Evolutionary conservation across 2,113 vertebrate genomes (phyloP), one percentile per base, ranked within the genome.

Genomic region (Trachemys scripta): DNA sequence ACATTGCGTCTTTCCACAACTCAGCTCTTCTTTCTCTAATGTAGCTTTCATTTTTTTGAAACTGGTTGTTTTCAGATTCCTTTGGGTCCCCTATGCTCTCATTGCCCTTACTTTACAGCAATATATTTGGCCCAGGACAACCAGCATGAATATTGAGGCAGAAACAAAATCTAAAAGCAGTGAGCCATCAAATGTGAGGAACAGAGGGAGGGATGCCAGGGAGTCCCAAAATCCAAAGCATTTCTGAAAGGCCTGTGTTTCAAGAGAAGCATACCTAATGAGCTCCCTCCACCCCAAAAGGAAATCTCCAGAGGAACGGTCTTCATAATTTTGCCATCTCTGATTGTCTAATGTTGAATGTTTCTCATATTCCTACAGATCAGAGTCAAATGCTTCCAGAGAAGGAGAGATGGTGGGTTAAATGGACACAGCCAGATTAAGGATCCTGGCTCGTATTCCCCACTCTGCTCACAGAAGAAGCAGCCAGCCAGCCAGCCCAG

Each of bases 161-260:
- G 94, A 91, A 96, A 94, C 90, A 97, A 96, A 96, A 94, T 96
- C 96, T 96, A 91, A 94, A 93, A 95, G 94, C 88, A 94, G 62
- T 80, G 94, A 97, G 88, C 91, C 91, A 93, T 94, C 96, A 92
- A 88, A 92, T 56, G 88, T 88, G 85, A 93, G 72, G 81, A 94
- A 82, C 0, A 2, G 51, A 80, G 82, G 90, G 91, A 76, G 90
- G 95, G 93, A 95, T 89, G 88, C n/a, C 49, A 57, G 90, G 59
- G 82, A 96, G 84, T 89, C 83, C 94, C 92, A 92, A 94, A 96
- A 97, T 95, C 85, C 95, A 93, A 93, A 94, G 83, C 0, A 8
- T 94, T 96, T 96, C 91, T 90, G 88, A 96, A 97, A 75, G 59
- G 38, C 78, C 79, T 50, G 24, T 57, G 82, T 85, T 95, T 20